phyloP scores from a whole-genome alignment of 2,113 vertebrate genomes.

The Etia nguti region DNA sequence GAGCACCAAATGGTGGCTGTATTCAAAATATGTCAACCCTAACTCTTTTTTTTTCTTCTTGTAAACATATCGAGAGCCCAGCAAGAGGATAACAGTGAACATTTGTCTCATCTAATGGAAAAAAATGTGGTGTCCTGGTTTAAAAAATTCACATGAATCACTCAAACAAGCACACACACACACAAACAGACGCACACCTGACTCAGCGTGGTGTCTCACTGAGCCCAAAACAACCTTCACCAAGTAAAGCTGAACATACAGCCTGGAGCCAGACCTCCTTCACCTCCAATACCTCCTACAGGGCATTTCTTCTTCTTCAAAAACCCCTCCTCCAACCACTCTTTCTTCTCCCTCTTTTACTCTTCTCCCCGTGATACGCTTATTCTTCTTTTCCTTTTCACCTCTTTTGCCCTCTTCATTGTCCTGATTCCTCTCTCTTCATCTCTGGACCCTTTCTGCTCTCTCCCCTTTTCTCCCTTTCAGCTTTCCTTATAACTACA shows the following conservation, averaged over 20 bases:
- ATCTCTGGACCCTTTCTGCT: background rate
- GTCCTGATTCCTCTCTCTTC: background rate
- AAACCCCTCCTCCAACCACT: background rate
- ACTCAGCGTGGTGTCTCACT: constrained; percentile 21
- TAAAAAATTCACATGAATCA: background rate
- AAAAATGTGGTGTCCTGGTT: background rate
- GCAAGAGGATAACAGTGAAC: background rate
- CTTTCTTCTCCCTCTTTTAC: background rate
- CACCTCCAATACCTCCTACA: constrained; percentile 23
- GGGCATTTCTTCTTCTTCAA: constrained; percentile 21
- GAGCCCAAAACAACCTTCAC: constrained; percentile 36
- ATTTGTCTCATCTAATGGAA: background rate
- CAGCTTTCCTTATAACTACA: background rate
- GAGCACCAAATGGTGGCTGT: background rate
- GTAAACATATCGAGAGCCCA: background rate
- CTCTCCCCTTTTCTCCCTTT: background rate
- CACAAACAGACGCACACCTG: constrained; percentile 31
- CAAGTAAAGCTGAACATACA: constrained; percentile 56
- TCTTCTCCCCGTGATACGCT: background rate
- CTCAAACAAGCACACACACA: constrained; percentile 2
- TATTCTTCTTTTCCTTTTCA: background rate
- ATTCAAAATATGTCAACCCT: background rate
- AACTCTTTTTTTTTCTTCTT: background rate
- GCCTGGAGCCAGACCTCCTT: constrained; percentile 37
- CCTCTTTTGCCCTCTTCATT: background rate